Base-by-base conservation (phyloP, 2,797 vertebrate species). In the Cyclura pinguis region DNA sequence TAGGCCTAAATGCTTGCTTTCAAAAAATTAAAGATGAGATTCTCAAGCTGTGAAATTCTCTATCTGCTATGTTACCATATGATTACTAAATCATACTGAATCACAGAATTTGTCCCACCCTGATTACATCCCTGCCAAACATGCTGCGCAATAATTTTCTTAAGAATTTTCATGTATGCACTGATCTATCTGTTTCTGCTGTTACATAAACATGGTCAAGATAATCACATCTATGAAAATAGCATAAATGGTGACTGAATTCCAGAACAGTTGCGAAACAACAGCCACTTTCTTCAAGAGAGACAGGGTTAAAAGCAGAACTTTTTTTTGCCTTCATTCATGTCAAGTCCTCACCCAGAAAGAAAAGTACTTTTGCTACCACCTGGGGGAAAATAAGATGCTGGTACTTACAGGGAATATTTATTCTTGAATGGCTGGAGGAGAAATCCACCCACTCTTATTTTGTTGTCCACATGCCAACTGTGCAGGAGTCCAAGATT, bases 241-340 rank as follows among this genome's bases (percentile, higher is more conserved):
- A 22, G 57, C 27, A 67, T 80, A 64, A 42, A 78, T 64, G 20
- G 18, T 87, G 32, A 72, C 13, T 81, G 52, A 81, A 78, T 52
- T 78, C 50, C 42, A 67, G 55, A 84, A 64, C 27, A 72, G 52
- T 72, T 85, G 55, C 52, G 73, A 86, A 80, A 86, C 32, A 90
- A 35, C 59, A 27, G 55, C 32, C 52, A 72, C 12, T 89, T 52
- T 85, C 20, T 81, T 57, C 69, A 74, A 62, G 24, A 29, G 29
- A 81, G 22, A 47, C 35, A 14, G 9, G 50, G 80, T 82, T 27
- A 80, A 38, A 38, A 89, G 57, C 32, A 55, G 38, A 74, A 89
- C 10, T 72, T 8, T 16, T n/a, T 27, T 80, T 80, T 86, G 18
- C 50, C 29, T 29, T 14, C 20, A 35, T 88, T 82, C 69, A 77